Conservation (phyloP, 2,113 vertebrate species). For the Microtus pennsylvanicus region DNA sequence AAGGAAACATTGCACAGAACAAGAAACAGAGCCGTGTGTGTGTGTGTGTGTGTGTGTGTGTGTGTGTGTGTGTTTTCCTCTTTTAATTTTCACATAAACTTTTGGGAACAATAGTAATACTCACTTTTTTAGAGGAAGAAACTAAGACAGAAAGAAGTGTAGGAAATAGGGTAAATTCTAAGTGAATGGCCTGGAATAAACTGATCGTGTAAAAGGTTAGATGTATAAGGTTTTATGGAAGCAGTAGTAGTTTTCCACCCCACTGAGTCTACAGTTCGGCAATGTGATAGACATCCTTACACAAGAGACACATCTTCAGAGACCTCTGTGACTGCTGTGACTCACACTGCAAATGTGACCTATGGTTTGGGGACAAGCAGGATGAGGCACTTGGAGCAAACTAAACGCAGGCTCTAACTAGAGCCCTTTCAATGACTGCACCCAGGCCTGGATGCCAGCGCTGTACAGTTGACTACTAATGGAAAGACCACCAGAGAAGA, state of each 20-base stretch:
- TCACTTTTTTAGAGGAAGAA: neutral
- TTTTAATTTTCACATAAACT: neutral
- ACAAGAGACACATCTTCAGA: neutral
- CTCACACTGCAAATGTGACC: neutral
- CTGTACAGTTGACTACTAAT: neutral
- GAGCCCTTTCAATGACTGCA: neutral
- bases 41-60: neutral
- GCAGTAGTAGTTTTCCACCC: neutral
- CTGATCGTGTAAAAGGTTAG: neutral
- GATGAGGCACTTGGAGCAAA: neutral
- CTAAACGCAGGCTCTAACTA: neutral
- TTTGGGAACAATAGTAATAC: neutral
- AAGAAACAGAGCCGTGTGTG: neutral
- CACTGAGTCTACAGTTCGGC: accelerated
- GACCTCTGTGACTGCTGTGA: too few species aligned
- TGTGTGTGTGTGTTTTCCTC: neutral
- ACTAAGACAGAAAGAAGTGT: neutral
- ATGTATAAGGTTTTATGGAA: neutral
- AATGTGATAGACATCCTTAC: neutral
- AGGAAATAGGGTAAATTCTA: neutral
- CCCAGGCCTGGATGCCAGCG: neutral
- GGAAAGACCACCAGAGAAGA: neutral
- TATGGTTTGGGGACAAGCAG: neutral
- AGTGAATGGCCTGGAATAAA: neutral
- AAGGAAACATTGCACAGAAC: neutral